A percentile compares a stretch with the other conserved stretches of the same genome.
phyloP scores from a whole-genome alignment of 2,888 invertebrate species.

The Dryobotodes eremita region DNA sequence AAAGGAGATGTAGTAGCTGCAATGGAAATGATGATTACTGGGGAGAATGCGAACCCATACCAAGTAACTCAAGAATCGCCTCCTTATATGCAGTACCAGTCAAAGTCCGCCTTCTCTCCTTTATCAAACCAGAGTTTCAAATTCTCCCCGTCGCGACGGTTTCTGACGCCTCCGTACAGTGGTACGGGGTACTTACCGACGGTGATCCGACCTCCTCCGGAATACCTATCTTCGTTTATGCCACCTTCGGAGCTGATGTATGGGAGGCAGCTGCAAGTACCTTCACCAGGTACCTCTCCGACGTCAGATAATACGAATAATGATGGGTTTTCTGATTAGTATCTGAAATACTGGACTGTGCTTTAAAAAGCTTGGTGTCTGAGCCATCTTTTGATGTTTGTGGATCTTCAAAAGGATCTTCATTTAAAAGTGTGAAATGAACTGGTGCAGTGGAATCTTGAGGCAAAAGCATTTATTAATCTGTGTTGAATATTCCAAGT shows the following conservation, averaged over 20 bases:
- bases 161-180: conserved; percentile 95
- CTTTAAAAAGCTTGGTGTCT: conserved; percentile 52
- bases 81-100: conserved; percentile 89
- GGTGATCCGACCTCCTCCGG: conserved; percentile 92
- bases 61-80: conserved; percentile 85
- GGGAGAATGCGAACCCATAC: conserved; percentile 83
- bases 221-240: conserved; percentile 86
- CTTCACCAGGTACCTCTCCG: conserved; percentile 88
- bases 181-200: conserved; percentile 96
- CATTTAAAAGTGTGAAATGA: neutral
- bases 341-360: conserved; percentile 74
- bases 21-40: conserved; percentile 97
- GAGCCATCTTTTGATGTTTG: conserved; percentile 2
- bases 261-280: conserved; percentile 85
- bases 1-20: conserved; percentile 97
- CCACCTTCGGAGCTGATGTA: conserved; percentile 88
- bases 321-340: conserved; percentile 89
- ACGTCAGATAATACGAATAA: conserved; percentile 89
- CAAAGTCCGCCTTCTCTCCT: conserved; percentile 95
- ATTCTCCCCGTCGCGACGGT: conserved; percentile 93
- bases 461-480: neutral
- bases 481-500: neutral
- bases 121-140: conserved; percentile 92
- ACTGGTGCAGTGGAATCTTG: neutral
- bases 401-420: neutral